phyloP scores from a whole-genome alignment of 2,888 invertebrate genomes.

The Drosophila leonis region DNA sequence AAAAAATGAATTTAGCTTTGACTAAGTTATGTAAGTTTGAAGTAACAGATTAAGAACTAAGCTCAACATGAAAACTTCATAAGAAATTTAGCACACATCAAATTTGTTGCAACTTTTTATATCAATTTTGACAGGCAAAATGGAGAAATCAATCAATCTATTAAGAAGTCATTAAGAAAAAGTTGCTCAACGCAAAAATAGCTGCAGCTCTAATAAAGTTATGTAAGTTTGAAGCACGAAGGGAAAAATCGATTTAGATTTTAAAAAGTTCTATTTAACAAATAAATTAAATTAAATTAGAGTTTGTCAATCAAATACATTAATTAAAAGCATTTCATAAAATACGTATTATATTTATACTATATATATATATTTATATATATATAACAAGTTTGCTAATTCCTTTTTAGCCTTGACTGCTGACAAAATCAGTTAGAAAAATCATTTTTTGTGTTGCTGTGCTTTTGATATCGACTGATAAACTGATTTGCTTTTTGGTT shows the following conservation, averaged over 20 bases:
- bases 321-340: background rate
- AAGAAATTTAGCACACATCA: background rate
- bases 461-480: constrained; percentile 12
- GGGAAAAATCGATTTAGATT: background rate
- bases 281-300: background rate
- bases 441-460: constrained; percentile 13
- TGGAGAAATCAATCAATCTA: background rate
- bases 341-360: background rate
- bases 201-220: background rate
- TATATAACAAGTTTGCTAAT: background rate
- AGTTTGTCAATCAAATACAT: background rate
- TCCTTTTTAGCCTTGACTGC: constrained; percentile 25
- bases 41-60: background rate
- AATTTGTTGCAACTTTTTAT: background rate
- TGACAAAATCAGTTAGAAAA: constrained; percentile 45
- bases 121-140: background rate
- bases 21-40: background rate
- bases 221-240: background rate
- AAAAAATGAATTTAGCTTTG: background rate
- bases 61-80: background rate
- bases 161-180: background rate
- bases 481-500: constrained; percentile 38
- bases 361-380: background rate
- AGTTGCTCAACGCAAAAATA: background rate
- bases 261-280: background rate